Conservation (phyloP, 2,797 vertebrate species). For the Dipus sagitta region DNA sequence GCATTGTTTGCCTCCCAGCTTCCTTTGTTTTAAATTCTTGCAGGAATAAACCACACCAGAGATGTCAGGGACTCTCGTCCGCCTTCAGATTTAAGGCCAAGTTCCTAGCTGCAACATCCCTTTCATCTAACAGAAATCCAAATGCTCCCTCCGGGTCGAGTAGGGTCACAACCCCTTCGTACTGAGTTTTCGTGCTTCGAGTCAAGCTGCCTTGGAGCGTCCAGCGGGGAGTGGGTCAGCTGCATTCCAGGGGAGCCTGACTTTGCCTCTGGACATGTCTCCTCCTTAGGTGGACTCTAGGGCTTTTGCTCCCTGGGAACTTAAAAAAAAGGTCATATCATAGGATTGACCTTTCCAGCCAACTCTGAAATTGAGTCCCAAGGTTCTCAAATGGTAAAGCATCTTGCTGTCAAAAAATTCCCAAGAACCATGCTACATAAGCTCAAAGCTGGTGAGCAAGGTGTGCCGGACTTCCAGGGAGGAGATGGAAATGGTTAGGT, state of each 20-base stretch:
- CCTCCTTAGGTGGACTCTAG: background rate
- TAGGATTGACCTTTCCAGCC: background rate
- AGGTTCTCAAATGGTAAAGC: background rate
- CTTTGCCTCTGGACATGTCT: background rate
- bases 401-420: background rate
- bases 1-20: slow-evolving; percentile 44
- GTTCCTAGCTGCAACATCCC: slow-evolving; percentile 25
- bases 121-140: slow-evolving; percentile 66
- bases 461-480: background rate
- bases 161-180: background rate
- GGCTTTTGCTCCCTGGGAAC: background rate
- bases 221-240: background rate
- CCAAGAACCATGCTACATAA: background rate
- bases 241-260: background rate
- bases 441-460: background rate
- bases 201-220: background rate
- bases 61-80: slow-evolving; percentile 59
- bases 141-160: background rate
- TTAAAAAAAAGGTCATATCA: background rate
- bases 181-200: background rate
- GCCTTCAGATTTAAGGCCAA: slow-evolving; percentile 76
- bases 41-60: slow-evolving; percentile 59
- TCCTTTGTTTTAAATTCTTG: slow-evolving; percentile 78
- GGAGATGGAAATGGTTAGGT: rapidly evolving
- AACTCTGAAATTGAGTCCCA: background rate